Conservation (phyloP, 2,113 vertebrate species). For the Istiophorus platypterus region DNA sequence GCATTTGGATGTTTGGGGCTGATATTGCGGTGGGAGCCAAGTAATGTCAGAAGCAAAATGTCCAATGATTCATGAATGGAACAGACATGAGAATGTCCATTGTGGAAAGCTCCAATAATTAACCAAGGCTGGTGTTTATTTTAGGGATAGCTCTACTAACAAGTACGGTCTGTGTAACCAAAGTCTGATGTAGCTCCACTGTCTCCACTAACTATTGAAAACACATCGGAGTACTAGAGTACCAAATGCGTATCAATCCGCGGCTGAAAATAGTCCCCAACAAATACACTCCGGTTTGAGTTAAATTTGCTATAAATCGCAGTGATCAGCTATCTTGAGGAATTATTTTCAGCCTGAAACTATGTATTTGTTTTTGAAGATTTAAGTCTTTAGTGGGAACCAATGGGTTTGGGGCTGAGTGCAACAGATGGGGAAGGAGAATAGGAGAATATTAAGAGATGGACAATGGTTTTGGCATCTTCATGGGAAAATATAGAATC, state of each 20-base stretch:
- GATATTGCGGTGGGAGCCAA: not conserved
- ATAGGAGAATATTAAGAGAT: too few species aligned
- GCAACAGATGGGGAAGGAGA: too few species aligned
- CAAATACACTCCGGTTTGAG: not conserved
- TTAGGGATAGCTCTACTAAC: not conserved
- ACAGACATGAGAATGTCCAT: slow-evolving; percentile 2
- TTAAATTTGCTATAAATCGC: too few species aligned
- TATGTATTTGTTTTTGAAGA: too few species aligned
- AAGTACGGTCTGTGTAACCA: not conserved
- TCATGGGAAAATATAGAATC: too few species aligned
- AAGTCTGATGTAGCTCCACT: not conserved
- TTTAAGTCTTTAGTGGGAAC: too few species aligned
- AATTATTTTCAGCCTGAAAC: too few species aligned
- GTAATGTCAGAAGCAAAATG: slow-evolving; percentile 34
- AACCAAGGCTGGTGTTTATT: not conserved
- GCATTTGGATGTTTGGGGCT: slow-evolving; percentile 40
- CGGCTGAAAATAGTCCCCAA: not conserved
- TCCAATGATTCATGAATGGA: slow-evolving; percentile 9
- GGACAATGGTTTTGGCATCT: too few species aligned
- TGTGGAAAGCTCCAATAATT: not conserved
- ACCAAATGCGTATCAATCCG: not conserved
- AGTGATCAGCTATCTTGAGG: too few species aligned
- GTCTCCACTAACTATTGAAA: too few species aligned
- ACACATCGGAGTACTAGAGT: too few species aligned
- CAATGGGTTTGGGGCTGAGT: too few species aligned